Evolutionary conservation across 2,113 vertebrate genomes (phyloP).

Genomic region (Poicephalus gulielmi): DNA sequence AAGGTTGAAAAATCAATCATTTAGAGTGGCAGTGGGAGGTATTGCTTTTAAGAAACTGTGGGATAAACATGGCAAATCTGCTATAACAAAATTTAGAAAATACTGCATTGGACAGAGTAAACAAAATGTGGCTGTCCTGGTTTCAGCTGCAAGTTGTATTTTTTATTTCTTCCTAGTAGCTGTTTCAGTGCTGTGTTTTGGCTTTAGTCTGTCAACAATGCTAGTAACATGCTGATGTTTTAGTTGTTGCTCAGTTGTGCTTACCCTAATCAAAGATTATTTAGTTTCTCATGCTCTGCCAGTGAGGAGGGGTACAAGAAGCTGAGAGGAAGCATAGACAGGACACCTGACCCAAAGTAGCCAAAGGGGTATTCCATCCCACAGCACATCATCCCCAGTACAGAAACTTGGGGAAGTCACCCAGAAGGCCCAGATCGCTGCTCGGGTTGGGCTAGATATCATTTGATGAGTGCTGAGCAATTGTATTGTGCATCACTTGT

Average conservation of each 20-base stretch:
- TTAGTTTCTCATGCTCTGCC: background rate
- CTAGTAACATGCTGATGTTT: background rate
- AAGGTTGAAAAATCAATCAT: background rate
- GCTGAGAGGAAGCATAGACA: background rate
- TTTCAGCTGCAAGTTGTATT: background rate
- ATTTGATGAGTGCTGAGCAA: background rate
- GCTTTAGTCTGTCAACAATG: background rate
- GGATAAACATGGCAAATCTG: background rate
- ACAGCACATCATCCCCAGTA: background rate
- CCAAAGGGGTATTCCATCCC: background rate
- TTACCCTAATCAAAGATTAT: background rate
- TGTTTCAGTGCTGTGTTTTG: background rate
- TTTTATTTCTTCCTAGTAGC: background rate
- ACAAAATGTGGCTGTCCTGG: background rate
- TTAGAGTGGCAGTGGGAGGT: background rate
- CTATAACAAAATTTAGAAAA: background rate
- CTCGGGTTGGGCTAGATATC: too few species aligned
- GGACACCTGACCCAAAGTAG: background rate
- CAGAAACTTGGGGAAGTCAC: background rate
- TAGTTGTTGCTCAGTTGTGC: background rate
- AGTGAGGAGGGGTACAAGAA: background rate
- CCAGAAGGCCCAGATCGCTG: background rate
- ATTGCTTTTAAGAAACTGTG: too few species aligned
- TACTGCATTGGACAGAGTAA: background rate
- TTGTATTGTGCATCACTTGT: background rate